Evolutionary conservation across 2,797 vertebrate species (phyloP).

Genomic region (Myripristis murdjan): DNA sequence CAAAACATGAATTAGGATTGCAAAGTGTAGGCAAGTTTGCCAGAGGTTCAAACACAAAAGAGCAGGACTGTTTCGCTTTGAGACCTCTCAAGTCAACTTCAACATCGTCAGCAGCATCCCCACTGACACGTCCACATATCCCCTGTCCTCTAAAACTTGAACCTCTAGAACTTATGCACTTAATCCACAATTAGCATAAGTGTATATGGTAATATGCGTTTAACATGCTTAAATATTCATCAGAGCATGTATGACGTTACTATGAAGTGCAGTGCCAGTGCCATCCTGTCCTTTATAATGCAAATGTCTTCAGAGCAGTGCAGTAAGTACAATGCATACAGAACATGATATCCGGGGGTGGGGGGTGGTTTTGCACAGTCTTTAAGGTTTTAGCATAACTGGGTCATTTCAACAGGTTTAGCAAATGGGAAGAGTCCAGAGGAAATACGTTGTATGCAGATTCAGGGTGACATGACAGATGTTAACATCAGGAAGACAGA

Average conservation of each 20-base stretch:
- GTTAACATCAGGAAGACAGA: slow-evolving; percentile 1
- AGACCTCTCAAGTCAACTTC: slow-evolving; percentile 9
- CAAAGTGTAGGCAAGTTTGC: slow-evolving; percentile 2
- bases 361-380: not conserved
- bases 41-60: slow-evolving; percentile 29
- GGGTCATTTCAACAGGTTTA: slow-evolving; percentile 20
- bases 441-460: not conserved
- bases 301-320: slow-evolving; percentile 30
- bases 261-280: slow-evolving; percentile 15
- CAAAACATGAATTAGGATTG: not conserved
- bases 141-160: slow-evolving; percentile 51
- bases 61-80: slow-evolving; percentile 5
- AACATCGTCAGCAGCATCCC: slow-evolving; percentile 23
- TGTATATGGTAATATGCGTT: slow-evolving; percentile 37
- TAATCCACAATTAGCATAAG: slow-evolving; percentile 37
- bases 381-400: not conserved
- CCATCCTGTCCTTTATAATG: slow-evolving; percentile 38
- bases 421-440: not conserved
- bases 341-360: slow-evolving; percentile 7
- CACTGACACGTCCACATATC: slow-evolving; percentile 16
- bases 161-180: slow-evolving; percentile 37
- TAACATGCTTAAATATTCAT: slow-evolving; percentile 54
- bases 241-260: slow-evolving; percentile 31
- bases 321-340: slow-evolving; percentile 3
- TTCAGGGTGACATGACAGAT: slow-evolving; percentile 15